These are phyloP conservation scores for Brevimyrus niger DNA, from an alignment of 2,113 vertebrate genomes.

Conservation along the genomic window DNA sequence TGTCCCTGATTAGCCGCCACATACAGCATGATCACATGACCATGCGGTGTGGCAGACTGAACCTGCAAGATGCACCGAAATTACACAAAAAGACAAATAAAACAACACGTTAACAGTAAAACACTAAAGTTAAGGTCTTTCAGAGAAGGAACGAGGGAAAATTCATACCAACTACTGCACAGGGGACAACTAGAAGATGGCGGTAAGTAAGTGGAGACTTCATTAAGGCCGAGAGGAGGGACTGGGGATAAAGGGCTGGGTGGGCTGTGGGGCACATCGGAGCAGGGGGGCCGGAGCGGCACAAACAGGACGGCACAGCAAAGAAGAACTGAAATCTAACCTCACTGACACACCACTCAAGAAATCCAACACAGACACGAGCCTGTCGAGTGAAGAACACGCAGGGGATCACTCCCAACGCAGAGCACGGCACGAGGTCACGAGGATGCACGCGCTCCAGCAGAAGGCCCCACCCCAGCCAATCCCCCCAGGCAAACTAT, in stretches of 20 bases:
- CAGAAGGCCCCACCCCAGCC: slow-evolving; percentile 13
- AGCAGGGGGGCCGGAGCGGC: slow-evolving; percentile 34
- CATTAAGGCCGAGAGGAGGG: background rate
- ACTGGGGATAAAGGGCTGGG: slow-evolving; percentile 1
- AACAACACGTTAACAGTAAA: background rate
- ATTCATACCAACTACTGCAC: background rate
- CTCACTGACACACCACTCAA: slow-evolving; percentile 49
- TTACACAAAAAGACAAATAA: background rate
- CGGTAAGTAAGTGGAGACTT: background rate
- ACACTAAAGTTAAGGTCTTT: background rate
- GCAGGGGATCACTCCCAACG: slow-evolving; percentile 49
- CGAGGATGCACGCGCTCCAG: slow-evolving; percentile 34
- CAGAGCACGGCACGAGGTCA: slow-evolving; percentile 44
- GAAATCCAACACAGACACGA: slow-evolving; percentile 48
- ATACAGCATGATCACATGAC: background rate
- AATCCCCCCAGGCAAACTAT: background rate
- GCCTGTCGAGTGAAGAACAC: too few relatives aligned
- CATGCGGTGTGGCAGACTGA: background rate
- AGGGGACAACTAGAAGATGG: background rate
- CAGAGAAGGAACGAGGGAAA: background rate
- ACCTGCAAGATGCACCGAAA: background rate
- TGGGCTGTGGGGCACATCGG: slow-evolving; percentile 18
- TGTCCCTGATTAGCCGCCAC: background rate
- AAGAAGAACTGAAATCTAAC: slow-evolving; percentile 66
- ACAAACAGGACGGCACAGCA: slow-evolving; percentile 41